Evolutionary conservation across 2,113 vertebrate genomes (phyloP).

Genomic region (Polypterus bichir): DNA sequence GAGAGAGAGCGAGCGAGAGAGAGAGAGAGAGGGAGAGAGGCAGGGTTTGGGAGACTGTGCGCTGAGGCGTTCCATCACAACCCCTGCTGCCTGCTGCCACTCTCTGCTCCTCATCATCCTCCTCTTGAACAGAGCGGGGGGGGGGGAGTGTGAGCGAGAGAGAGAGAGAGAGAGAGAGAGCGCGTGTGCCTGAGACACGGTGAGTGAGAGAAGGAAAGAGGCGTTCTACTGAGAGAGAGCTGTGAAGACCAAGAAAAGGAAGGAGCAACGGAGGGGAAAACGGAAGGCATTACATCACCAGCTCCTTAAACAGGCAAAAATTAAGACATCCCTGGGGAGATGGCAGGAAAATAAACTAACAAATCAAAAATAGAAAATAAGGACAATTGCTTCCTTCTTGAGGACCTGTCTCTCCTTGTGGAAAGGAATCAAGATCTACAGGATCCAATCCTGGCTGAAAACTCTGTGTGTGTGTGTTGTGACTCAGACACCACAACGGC

Average conservation of each 20-base stretch:
- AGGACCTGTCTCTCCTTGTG: not conserved
- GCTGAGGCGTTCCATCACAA: conserved; percentile 69
- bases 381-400: not conserved
- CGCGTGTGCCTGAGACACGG: conserved; percentile 26
- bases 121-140: conserved; percentile 26
- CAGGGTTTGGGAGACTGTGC: conserved; percentile 47
- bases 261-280: no score
- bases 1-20: conserved; percentile 26
- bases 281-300: no score
- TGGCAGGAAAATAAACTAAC: no score
- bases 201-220: conserved; percentile 27
- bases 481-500: conserved; percentile 27
- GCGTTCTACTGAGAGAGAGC: no score
- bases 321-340: no score
- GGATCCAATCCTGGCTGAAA: not conserved
- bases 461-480: conserved; percentile 6
- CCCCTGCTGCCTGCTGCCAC: conserved; percentile 48
- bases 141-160: conserved; percentile 28
- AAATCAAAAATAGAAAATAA: no score
- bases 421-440: not conserved
- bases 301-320: no score
- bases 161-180: conserved; percentile 27
- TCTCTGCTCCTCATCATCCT: conserved; percentile 52
- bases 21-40: conserved; percentile 43
- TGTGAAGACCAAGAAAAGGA: no score